These are phyloP conservation scores for Ammodytes dubius DNA, from an alignment of 2,113 vertebrate genomes.

Conservation along the genomic window DNA sequence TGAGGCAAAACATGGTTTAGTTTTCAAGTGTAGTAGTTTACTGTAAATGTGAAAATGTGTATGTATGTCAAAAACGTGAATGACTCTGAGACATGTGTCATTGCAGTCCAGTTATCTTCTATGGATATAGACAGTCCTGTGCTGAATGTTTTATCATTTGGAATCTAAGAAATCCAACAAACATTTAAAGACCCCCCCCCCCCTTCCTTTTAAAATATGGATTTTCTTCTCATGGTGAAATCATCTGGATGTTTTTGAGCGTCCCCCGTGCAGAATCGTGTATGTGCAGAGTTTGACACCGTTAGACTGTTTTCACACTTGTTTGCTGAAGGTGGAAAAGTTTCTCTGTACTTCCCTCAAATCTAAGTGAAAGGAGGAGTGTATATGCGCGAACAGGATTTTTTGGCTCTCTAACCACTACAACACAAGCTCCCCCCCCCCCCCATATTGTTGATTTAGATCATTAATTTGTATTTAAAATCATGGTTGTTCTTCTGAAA, in stretches of 20 bases:
- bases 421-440: too few relatives aligned
- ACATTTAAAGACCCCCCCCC: background rate
- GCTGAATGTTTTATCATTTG: background rate
- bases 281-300: slow-evolving; percentile 1
- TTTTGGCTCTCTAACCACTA: background rate
- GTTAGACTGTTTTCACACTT: slow-evolving; percentile 20
- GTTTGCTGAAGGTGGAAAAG: slow-evolving; percentile 1
- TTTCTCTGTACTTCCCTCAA: background rate
- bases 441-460: too few relatives aligned
- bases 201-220: too few relatives aligned
- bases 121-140: background rate
- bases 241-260: background rate
- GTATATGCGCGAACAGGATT: background rate
- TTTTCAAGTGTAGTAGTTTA: background rate
- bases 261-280: background rate
- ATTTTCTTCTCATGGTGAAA: background rate
- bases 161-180: background rate
- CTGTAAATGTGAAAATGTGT: background rate
- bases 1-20: background rate
- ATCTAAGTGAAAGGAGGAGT: background rate
- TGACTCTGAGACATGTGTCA: background rate
- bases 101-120: background rate
- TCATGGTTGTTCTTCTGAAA: too few relatives aligned
- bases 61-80: background rate
- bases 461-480: too few relatives aligned